These are phyloP conservation scores for Coccyzus lansbergi DNA, from an alignment of 2,797 vertebrate species.

Conservation along the genomic window DNA sequence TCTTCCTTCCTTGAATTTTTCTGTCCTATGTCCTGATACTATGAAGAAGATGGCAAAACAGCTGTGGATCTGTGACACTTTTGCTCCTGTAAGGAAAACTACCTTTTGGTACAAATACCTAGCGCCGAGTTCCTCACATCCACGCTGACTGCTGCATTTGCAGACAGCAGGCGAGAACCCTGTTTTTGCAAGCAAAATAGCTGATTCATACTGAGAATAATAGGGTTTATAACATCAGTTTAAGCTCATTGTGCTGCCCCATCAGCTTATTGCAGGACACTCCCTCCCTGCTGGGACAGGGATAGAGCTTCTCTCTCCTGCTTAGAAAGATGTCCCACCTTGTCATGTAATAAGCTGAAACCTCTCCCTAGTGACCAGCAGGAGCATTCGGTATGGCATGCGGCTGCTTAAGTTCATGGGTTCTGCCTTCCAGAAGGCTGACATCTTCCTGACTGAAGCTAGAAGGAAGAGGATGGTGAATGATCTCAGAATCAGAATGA, in stretches of 20 bases:
- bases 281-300: neutral
- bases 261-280: neutral
- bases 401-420: neutral
- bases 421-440: neutral
- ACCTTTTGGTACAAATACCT: too few relatives aligned
- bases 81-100: neutral
- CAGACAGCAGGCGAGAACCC: neutral
- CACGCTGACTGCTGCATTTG: neutral
- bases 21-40: neutral
- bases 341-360: neutral
- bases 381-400: neutral
- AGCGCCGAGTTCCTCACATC: neutral
- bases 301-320: neutral
- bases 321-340: neutral
- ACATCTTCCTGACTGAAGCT: neutral
- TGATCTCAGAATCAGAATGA: neutral
- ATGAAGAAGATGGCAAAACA: neutral
- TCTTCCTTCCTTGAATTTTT: neutral
- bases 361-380: neutral
- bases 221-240: neutral
- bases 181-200: neutral
- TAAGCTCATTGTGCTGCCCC: neutral
- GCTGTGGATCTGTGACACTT: neutral
- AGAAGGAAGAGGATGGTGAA: neutral
- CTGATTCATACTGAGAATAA: neutral